Evolutionary conservation across 2,888 invertebrate genomes (phyloP).

Genomic region (Drosophila pseudotalamancana): DNA sequence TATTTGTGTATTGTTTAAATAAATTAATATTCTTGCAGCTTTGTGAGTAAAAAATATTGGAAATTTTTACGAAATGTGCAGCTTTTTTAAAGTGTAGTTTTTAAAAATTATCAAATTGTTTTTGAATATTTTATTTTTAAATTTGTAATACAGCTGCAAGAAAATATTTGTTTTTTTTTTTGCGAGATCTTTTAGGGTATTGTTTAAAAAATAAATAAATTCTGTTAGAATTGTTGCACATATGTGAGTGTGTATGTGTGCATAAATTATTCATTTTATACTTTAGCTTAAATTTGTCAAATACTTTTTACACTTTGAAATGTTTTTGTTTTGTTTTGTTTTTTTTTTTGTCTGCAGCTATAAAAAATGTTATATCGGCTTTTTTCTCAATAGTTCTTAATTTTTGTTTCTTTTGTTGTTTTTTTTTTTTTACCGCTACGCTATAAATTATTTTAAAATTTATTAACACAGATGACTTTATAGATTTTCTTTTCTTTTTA

Average conservation of each 20-base stretch:
- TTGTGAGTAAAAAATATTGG: no score
- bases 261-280: slow-evolving; percentile 35
- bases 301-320: slow-evolving; percentile 29
- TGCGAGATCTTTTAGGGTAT: slow-evolving; percentile 45
- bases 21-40: no score
- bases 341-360: slow-evolving; percentile 33
- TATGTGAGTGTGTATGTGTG: slow-evolving; percentile 26
- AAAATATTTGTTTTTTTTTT: slow-evolving; percentile 13
- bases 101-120: no score
- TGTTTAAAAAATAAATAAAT: slow-evolving; percentile 40
- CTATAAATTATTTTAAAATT: slow-evolving; percentile 81
- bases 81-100: not conserved
- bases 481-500: slow-evolving; percentile 68
- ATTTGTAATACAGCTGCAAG: slow-evolving; percentile 11
- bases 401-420: slow-evolving; percentile 38
- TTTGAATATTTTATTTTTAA: not conserved
- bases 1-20: no score
- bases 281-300: slow-evolving; percentile 51
- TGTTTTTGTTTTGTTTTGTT: slow-evolving; percentile 11
- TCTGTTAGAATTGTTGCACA: slow-evolving; percentile 30
- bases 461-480: slow-evolving; percentile 85
- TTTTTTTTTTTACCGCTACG: slow-evolving; percentile 64
- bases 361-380: slow-evolving; percentile 23
- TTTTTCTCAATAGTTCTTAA: slow-evolving; percentile 27
- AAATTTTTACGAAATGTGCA: no score